These are phyloP conservation scores for Cynoglossus semilaevis DNA, from an alignment of 2,113 vertebrate genomes.

Conservation along the genomic window DNA sequence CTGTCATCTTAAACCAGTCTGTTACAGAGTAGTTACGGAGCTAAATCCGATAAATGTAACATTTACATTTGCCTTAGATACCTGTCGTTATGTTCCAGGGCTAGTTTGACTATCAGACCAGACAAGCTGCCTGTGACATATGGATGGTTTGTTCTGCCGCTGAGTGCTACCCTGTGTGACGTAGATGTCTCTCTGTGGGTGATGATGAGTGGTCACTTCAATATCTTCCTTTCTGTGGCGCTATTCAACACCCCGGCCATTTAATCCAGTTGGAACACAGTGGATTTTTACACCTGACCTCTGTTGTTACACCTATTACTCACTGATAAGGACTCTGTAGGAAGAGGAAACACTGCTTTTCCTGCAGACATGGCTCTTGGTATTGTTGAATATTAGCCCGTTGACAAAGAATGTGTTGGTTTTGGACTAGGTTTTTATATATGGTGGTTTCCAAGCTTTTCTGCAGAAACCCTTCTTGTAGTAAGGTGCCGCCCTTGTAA, in stretches of 20 bases:
- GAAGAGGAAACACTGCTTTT: constrained; percentile 39
- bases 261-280: not conserved
- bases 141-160: not conserved
- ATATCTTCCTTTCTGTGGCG: not conserved
- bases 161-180: not conserved
- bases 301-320: no score
- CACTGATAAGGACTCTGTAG: not conserved
- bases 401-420: no score
- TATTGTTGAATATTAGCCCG: not conserved
- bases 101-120: not conserved
- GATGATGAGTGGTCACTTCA: not conserved
- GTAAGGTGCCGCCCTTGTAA: no score
- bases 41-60: no score
- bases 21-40: no score
- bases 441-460: no score
- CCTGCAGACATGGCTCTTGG: constrained; percentile 16
- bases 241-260: not conserved
- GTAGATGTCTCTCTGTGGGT: not conserved
- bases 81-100: not conserved
- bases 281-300: not conserved
- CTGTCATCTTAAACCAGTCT: no score
- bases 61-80: not conserved
- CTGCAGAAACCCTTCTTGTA: no score
- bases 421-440: no score
- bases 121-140: constrained; percentile 11